Evolutionary conservation across 2,113 vertebrate species (phyloP), one percentile per base, ranked within the genome.

Genomic region (Oenanthe melanoleuca): DNA sequence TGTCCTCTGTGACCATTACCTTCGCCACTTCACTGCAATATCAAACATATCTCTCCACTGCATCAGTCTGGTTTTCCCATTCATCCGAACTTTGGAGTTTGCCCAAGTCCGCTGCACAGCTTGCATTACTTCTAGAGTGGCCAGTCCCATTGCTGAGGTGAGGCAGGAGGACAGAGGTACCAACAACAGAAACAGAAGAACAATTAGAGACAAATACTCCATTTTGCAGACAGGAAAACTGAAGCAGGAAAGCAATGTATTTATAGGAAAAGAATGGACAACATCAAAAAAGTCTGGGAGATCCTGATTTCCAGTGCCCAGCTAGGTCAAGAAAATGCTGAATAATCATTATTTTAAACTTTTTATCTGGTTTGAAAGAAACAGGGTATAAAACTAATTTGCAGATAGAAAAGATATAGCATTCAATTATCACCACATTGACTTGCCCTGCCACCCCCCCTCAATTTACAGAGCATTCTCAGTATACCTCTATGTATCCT

Each of bases 31-130:
- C 18, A 99, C 99, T 2, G 99, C 99, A 59, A 99, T 98, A 92
- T 99, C 99, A 80, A 99, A 99, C 99, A 99, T 99, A 97, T 99
- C 99, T 94, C 99, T 98, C 99, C 99, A 99, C 96, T 99, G 99
- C 99, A 99, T 99, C 93, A 99, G 98, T 78, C 99, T 98, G 14
- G 99, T 99, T 79, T 99, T 99, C 55, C 99, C 99, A 40, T 99
- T 99, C 95, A 99, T 98, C 50, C 99, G 98, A 44, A 99, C 99
- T 97, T 99, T 99, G 3, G 99, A 99, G 96, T 99, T 99, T 87
- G 98, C 98, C 99, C 99, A 99, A 1, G 99, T 99, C 10, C 98
- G 96, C 80, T 99, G 99, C 87, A 99, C 98, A 23, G 99, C 99
- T 85, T 99, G 99, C 99, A 99, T 99, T 86, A 99, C 99, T 93